Evolutionary conservation across 2,888 invertebrate species (phyloP).

Genomic region (Diloba caeruleocephala): DNA sequence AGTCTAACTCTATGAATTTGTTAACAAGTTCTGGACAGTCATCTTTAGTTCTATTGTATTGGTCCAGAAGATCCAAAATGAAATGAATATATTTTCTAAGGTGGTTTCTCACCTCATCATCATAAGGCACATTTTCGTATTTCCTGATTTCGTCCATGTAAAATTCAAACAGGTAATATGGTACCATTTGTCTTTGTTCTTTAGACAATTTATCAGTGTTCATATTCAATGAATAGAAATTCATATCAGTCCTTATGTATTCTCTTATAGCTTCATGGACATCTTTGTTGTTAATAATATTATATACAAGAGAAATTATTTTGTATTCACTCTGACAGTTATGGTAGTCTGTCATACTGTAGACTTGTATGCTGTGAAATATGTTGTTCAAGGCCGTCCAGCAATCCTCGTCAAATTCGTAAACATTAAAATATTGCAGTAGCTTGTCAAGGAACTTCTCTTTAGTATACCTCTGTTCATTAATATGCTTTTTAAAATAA

Average conservation of each 20-base stretch:
- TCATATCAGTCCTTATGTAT: constrained; percentile 27
- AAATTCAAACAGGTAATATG: constrained; percentile 48
- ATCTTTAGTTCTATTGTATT: constrained; percentile 56
- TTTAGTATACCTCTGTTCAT: constrained; percentile 62
- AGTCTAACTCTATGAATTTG: constrained; percentile 58
- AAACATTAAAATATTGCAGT: constrained; percentile 59
- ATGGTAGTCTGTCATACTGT: constrained; percentile 39
- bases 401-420: constrained; percentile 64
- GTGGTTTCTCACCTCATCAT: constrained; percentile 40
- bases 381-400: constrained; percentile 70
- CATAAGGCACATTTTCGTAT: constrained; percentile 44
- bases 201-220: constrained; percentile 20
- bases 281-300: constrained; percentile 61
- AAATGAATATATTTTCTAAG: constrained; percentile 45
- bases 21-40: constrained; percentile 63
- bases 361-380: constrained; percentile 65
- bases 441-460: constrained; percentile 62
- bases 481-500: constrained; percentile 69
- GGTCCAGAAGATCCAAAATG: constrained; percentile 51
- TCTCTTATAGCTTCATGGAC: constrained; percentile 52
- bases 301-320: constrained; percentile 61
- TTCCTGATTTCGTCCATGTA: constrained; percentile 54
- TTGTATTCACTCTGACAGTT: constrained; percentile 49
- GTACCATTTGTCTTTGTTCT: constrained; percentile 38
- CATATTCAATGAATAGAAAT: constrained; percentile 28